phyloP scores from a whole-genome alignment of 1,140 invertebrate species.

The Galleria mellonella region DNA sequence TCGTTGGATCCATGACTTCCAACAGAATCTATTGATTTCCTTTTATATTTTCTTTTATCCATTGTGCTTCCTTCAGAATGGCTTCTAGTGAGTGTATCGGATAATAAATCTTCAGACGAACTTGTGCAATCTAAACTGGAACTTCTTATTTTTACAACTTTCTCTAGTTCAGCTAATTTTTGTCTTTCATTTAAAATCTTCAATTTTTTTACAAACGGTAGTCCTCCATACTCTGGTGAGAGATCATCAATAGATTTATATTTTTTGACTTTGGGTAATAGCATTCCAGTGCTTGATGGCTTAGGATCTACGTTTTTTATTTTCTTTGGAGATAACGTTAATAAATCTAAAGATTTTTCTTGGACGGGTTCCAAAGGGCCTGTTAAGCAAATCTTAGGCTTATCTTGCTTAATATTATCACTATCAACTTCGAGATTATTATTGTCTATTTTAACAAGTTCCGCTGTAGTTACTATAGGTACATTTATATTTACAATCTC shows the following conservation, averaged over 20 bases:
- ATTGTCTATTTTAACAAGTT: constrained; percentile 65
- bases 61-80: constrained; percentile 77
- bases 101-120: constrained; percentile 74
- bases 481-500: constrained; percentile 47
- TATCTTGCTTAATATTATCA: constrained; percentile 46
- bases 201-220: constrained; percentile 91
- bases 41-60: constrained; percentile 67
- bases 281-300: constrained; percentile 45
- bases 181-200: constrained; percentile 92
- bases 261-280: constrained; percentile 74
- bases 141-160: constrained; percentile 82
- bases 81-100: constrained; percentile 79
- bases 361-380: constrained; percentile 52
- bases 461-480: constrained; percentile 53
- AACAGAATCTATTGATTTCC: constrained; percentile 63
- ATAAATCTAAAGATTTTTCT: constrained; percentile 55
- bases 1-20: constrained; percentile 86
- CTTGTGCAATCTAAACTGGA: constrained; percentile 87
- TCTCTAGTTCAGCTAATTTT: constrained; percentile 87
- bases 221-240: constrained; percentile 89
- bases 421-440: constrained; percentile 48
- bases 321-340: constrained; percentile 52
- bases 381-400: constrained; percentile 46
- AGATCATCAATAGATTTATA: constrained; percentile 89
- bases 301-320: constrained; percentile 33